Conservation (phyloP, 2,113 vertebrate genomes). For the Phycodurus eques region DNA sequence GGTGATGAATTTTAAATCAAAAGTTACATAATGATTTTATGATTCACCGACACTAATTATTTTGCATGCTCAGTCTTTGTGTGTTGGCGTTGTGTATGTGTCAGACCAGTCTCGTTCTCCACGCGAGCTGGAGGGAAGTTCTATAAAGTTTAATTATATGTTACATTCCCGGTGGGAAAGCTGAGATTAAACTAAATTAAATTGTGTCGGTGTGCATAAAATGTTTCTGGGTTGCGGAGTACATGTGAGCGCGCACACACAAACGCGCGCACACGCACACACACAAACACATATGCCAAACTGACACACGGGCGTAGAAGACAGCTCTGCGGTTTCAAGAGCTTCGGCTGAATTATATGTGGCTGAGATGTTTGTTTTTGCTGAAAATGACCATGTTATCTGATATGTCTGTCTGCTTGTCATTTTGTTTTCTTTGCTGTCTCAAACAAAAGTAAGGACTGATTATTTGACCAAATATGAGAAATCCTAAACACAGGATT, state of each 20-base stretch:
- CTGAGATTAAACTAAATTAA: slow-evolving; percentile 79
- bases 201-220: slow-evolving; percentile 73
- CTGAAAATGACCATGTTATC: slow-evolving; percentile 2
- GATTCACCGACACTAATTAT: slow-evolving; percentile 57
- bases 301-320: slow-evolving; percentile 16
- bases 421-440: not conserved
- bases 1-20: slow-evolving; percentile 55
- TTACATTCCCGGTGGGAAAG: slow-evolving; percentile 69
- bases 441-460: not conserved
- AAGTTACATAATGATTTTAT: slow-evolving; percentile 62
- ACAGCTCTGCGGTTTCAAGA: not conserved
- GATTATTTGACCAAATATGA: not conserved
- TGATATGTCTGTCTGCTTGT: not conserved
- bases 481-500: not conserved
- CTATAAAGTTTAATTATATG: slow-evolving; percentile 80
- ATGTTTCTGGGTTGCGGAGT: slow-evolving; percentile 52
- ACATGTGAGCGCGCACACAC: slow-evolving; percentile 2
- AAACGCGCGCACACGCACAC: not conserved
- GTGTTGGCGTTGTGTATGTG: slow-evolving; percentile 26
- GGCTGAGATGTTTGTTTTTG: not conserved
- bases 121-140: slow-evolving; percentile 64
- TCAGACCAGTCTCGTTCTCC: slow-evolving; percentile 47
- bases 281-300: not conserved
- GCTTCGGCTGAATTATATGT: not conserved
- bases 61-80: slow-evolving; percentile 38